Evolutionary conservation across 2,888 invertebrate genomes (phyloP).

Genomic region (Empis stercorea): DNA sequence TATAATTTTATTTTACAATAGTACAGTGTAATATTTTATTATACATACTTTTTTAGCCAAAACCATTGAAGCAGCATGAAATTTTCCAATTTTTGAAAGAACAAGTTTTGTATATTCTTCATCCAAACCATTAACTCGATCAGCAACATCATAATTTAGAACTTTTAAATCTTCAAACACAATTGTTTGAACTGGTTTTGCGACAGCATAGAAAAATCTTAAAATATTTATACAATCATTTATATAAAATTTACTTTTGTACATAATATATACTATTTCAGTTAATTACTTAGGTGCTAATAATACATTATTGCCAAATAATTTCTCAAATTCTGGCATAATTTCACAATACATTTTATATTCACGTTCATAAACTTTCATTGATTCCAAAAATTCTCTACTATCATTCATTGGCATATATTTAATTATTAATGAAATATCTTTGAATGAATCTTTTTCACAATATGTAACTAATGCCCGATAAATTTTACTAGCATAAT

Average conservation of each 20-base stretch:
- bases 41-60: constrained; percentile 34
- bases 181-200: constrained; percentile 12
- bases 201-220: constrained; percentile 2
- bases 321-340: constrained; percentile 12
- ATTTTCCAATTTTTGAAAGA: constrained; percentile 36
- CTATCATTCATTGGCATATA: constrained; percentile 10
- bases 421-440: constrained; percentile 12
- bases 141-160: constrained; percentile 33
- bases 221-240: no score
- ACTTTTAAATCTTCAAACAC: constrained; percentile 26
- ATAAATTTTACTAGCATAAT: constrained; percentile 12
- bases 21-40: no score
- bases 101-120: constrained; percentile 36
- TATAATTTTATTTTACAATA: not conserved
- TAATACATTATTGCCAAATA: constrained; percentile 3
- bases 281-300: not conserved
- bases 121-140: constrained; percentile 38
- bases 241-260: no score
- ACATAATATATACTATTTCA: no score
- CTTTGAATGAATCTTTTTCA: not conserved
- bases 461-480: constrained; percentile 9
- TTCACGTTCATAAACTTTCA: constrained; percentile 17
- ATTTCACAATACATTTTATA: constrained; percentile 15
- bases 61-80: constrained; percentile 40
- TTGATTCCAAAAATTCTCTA: constrained; percentile 10